These are phyloP conservation scores for Mechanitis mazaeus DNA, from an alignment of 2,888 invertebrate genomes.

Conservation along the genomic window DNA sequence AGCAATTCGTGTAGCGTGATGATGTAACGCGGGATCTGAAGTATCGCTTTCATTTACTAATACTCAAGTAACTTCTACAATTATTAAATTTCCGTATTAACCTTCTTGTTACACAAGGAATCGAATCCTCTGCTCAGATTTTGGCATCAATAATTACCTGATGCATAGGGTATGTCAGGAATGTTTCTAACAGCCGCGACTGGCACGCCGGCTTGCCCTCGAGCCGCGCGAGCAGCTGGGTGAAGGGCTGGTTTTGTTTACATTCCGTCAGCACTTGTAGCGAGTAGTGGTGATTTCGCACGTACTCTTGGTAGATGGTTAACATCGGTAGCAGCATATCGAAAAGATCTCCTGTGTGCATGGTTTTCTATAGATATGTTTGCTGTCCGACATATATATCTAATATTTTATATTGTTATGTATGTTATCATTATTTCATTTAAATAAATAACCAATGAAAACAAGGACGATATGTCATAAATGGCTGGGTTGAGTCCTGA, in stretches of 20 bases:
- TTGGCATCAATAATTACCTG: conserved; percentile 76
- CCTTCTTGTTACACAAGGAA: too few relatives aligned
- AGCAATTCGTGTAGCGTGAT: conserved; percentile 92
- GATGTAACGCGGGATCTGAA: conserved; percentile 92
- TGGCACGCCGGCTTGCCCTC: conserved; percentile 92
- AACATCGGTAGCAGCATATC: conserved; percentile 96
- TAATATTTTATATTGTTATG: neutral
- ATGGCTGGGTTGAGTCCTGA: too few relatives aligned
- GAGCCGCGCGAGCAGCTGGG: conserved; percentile 84
- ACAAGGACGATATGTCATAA: too few relatives aligned
- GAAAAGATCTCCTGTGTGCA: conserved; percentile 88
- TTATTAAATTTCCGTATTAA: too few relatives aligned
- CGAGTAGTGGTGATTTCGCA: conserved; percentile 95
- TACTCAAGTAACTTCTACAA: too few relatives aligned
- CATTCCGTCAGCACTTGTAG: conserved; percentile 94
- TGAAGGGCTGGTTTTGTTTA: conserved; percentile 89
- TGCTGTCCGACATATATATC: conserved; percentile 7
- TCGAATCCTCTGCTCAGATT: too few relatives aligned
- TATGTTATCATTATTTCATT: neutral
- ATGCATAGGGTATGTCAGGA: conserved; percentile 95
- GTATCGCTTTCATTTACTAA: conserved; percentile 8
- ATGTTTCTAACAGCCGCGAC: conserved; percentile 89
- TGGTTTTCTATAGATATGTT: conserved; percentile 10
- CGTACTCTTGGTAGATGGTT: conserved; percentile 96
- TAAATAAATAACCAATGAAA: conserved; percentile 2